phyloP scores from a whole-genome alignment of 1,140 invertebrate species.

The Cepaea nemoralis region DNA sequence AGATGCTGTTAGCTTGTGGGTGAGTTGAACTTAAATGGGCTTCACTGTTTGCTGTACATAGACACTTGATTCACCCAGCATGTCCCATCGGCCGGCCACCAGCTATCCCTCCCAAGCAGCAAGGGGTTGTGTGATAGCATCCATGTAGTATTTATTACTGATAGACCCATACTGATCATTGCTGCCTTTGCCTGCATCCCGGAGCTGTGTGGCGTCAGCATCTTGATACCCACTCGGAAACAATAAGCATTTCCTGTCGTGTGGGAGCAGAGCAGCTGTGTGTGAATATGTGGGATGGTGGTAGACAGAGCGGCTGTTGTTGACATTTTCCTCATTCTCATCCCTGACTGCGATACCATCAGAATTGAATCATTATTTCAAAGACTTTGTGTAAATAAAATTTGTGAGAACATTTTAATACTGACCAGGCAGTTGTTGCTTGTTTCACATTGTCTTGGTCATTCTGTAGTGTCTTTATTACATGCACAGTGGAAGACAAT shows the following conservation, averaged over 20 bases:
- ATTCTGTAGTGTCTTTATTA: no score
- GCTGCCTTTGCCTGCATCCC: not conserved
- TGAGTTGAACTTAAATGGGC: not conserved
- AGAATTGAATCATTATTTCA: conserved; percentile 6
- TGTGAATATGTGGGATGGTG: not conserved
- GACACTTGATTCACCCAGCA: not conserved
- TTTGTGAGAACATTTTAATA: conserved; percentile 7
- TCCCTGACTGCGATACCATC: not conserved
- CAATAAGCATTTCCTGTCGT: not conserved
- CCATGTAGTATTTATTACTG: conserved; percentile 5
- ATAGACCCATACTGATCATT: not conserved
- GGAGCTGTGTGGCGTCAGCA: not conserved
- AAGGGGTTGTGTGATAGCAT: not conserved
- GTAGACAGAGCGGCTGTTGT: not conserved
- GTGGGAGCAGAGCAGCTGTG: not conserved
- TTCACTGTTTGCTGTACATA: not conserved
- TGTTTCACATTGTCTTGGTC: no score
- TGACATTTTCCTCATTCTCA: not conserved
- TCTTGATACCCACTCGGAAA: not conserved
- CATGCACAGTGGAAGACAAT: no score
- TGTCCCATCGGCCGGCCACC: not conserved
- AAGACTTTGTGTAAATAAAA: not conserved
- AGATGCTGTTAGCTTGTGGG: not conserved
- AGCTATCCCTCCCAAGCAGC: not conserved
- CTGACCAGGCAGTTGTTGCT: no score